phyloP scores from a whole-genome alignment of 2,113 vertebrate genomes.

The Campylomormyrus tamandua region DNA sequence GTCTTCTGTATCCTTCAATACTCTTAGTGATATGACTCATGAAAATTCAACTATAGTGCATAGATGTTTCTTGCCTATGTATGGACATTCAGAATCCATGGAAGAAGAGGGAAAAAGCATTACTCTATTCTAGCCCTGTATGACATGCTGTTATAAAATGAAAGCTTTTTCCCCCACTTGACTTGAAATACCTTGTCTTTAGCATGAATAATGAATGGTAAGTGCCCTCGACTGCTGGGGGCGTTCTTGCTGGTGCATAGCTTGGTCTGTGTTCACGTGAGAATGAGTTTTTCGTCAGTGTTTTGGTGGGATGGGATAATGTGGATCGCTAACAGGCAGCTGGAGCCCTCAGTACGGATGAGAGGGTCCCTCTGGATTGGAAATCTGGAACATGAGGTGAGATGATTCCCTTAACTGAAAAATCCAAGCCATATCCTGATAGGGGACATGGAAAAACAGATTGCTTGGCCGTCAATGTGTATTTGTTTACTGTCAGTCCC shows the following conservation, averaged over 20 bases:
- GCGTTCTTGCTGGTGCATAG: constrained; percentile 27
- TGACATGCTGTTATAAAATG: constrained; percentile 33
- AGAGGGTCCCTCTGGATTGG: neutral
- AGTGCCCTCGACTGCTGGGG: constrained; percentile 42
- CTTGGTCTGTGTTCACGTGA: constrained; percentile 5
- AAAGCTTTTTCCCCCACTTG: constrained; percentile 25
- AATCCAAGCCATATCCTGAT: neutral
- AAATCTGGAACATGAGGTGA: neutral
- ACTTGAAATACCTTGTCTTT: constrained; percentile 31
- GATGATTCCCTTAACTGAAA: neutral
- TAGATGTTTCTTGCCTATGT: neutral
- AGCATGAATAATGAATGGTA: constrained; percentile 50
- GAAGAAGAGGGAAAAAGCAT: neutral
- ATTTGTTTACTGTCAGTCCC: neutral
- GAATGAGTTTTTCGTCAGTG: neutral
- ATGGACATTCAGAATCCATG: neutral
- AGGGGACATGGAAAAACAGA: neutral
- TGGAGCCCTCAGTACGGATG: neutral
- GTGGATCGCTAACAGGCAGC: neutral
- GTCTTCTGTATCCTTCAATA: neutral
- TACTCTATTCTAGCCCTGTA: neutral
- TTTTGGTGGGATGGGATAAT: neutral
- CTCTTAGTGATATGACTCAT: neutral
- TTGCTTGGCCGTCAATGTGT: neutral
- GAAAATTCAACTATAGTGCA: neutral